Conservation (phyloP, 2,113 vertebrate species). For the Prionailurus bengalensis region DNA sequence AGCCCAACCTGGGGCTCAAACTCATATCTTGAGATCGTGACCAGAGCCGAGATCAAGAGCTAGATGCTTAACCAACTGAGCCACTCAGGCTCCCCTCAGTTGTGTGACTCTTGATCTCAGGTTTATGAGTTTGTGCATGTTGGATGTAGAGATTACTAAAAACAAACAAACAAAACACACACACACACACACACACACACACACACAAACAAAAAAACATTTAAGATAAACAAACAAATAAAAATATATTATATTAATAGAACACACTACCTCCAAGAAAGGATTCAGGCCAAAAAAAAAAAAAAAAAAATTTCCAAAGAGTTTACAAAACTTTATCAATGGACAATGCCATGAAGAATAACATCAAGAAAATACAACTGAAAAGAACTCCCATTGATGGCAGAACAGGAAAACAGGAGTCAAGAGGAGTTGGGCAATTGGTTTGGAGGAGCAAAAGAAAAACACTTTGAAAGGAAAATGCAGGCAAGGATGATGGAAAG, state of each 20-base stretch:
- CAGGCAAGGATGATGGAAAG: background rate
- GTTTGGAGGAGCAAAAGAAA: background rate
- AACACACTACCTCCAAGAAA: background rate
- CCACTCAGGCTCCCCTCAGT: too few species aligned
- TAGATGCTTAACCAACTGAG: too few species aligned
- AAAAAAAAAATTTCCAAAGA: background rate
- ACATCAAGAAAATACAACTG: background rate
- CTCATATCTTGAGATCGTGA: too few species aligned
- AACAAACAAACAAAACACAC: too few species aligned
- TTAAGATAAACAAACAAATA: too few species aligned
- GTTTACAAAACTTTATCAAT: background rate
- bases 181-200: too few species aligned
- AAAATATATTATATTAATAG: background rate
- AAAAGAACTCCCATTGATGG: background rate
- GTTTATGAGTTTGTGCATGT: too few species aligned
- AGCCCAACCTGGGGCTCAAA: too few species aligned
- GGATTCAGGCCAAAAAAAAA: conserved; percentile 34
- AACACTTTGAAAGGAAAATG: background rate
- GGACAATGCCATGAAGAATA: background rate
- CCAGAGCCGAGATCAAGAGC: too few species aligned
- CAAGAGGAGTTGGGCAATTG: background rate
- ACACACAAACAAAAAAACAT: too few species aligned
- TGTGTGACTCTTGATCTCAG: too few species aligned
- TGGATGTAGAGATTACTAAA: too few species aligned
- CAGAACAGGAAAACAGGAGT: background rate